Percentiles rank a stretch among this genome's conserved stretches.
Evolutionary conservation across 2,888 invertebrate genomes (phyloP).

Genomic region (Thysanoteuthis rhombus): DNA sequence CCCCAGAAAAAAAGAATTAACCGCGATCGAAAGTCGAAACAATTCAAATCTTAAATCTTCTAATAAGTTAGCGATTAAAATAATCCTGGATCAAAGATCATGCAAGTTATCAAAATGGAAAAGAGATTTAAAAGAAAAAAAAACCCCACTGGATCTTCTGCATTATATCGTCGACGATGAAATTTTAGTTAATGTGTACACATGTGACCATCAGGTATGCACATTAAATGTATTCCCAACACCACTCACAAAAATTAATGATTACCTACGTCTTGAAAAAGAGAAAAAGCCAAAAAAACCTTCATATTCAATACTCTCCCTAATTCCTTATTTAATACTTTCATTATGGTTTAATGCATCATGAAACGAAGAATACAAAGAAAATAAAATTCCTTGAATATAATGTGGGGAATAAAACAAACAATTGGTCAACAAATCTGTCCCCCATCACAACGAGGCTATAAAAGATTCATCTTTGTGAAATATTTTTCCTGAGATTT

Average conservation of each 20-base stretch:
- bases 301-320: neutral
- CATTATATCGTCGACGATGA: neutral
- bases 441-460: neutral
- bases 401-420: neutral
- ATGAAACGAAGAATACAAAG: neutral
- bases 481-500: neutral
- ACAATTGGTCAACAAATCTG: neutral
- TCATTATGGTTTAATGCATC: neutral
- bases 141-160: neutral
- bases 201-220: neutral
- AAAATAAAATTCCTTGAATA: neutral
- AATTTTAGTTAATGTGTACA: neutral
- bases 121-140: neutral
- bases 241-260: neutral
- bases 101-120: neutral
- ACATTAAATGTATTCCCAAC: neutral
- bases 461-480: conserved; percentile 1
- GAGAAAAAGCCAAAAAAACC: neutral
- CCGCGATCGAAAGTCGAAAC: neutral
- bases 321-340: neutral
- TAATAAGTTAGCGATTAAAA: neutral
- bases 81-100: neutral
- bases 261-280: neutral
- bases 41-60: neutral
- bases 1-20: neutral